These are phyloP conservation scores for Tyto alba DNA, from an alignment of 2,113 vertebrate species.

Conservation along the genomic window DNA sequence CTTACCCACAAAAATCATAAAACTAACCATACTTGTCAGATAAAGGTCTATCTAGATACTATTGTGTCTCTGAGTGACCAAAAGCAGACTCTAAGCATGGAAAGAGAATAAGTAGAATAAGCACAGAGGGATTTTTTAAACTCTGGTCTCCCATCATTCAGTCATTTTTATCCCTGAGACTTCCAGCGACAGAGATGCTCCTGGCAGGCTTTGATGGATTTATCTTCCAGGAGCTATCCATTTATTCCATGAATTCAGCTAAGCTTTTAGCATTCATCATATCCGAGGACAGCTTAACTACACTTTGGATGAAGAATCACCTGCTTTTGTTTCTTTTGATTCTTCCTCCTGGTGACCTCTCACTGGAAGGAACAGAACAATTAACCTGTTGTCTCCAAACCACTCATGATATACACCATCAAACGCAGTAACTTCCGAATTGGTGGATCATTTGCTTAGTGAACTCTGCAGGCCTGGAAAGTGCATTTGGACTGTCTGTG, in stretches of 20 bases:
- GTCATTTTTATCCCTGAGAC: neutral
- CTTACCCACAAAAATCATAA: neutral
- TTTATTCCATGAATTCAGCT: neutral
- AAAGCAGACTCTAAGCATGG: neutral
- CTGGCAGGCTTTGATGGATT: neutral
- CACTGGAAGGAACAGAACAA: neutral
- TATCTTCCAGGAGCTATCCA: neutral
- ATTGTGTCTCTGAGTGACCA: neutral
- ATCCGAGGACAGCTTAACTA: neutral
- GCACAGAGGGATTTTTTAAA: neutral
- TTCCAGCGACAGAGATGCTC: neutral
- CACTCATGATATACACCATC: neutral
- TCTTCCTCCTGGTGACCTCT: neutral
- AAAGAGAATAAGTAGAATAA: neutral
- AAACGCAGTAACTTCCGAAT: neutral
- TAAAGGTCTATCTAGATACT: neutral
- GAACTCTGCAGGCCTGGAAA: neutral
- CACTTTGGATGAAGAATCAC: neutral
- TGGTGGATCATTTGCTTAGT: neutral
- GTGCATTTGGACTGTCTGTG: neutral
- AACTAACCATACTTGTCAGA: neutral
- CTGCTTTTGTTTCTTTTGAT: neutral
- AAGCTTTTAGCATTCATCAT: constrained; percentile 12
- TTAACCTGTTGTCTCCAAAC: neutral
- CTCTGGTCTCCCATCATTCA: neutral